Evolutionary conservation across 1,140 invertebrate genomes (phyloP).

Genomic region (Papilio dardanus): DNA sequence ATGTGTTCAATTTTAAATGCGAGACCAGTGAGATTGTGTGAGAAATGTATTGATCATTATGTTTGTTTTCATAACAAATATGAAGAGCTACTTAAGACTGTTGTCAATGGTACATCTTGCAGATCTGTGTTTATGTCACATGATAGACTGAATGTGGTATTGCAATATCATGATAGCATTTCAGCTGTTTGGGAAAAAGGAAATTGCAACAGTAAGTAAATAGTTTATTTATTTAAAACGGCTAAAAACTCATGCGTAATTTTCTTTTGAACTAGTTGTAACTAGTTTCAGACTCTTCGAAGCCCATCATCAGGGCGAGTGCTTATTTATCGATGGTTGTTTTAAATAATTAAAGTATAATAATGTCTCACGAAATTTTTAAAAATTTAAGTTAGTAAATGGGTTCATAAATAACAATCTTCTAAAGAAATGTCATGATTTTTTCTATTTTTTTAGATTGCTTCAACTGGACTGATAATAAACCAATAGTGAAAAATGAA

Average conservation of each 20-base stretch:
- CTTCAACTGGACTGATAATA: constrained; percentile 73
- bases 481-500: constrained; percentile 73
- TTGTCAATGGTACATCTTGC: constrained; percentile 80
- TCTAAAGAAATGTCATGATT: too few relatives aligned
- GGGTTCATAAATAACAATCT: too few relatives aligned
- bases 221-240: too few relatives aligned
- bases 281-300: too few relatives aligned
- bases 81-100: constrained; percentile 72
- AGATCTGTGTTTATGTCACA: constrained; percentile 80
- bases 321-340: too few relatives aligned
- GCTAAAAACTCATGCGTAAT: too few relatives aligned
- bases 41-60: constrained; percentile 81
- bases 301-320: too few relatives aligned
- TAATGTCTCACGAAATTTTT: too few relatives aligned
- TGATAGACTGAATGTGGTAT: constrained; percentile 82
- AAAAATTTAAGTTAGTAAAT: too few relatives aligned
- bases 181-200: constrained; percentile 81
- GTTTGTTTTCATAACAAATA: constrained; percentile 77
- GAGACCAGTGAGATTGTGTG: constrained; percentile 82
- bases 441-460: constrained; percentile 79
- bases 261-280: too few relatives aligned
- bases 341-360: too few relatives aligned
- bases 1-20: constrained; percentile 81
- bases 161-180: constrained; percentile 79
- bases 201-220: constrained; percentile 82